Conservation (phyloP, 2,888 invertebrate species). For the Xestia rhomboidea region DNA sequence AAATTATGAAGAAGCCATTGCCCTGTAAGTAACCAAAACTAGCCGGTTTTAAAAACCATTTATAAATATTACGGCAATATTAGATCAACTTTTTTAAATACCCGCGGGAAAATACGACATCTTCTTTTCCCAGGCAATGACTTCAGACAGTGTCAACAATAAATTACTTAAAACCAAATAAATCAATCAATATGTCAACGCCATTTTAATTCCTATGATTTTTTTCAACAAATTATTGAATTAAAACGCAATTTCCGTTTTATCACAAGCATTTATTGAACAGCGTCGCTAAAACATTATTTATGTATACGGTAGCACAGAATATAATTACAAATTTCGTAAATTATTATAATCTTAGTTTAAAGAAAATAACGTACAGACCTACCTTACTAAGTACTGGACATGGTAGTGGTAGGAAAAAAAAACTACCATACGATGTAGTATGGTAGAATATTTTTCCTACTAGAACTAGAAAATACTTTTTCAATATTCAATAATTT, state of each 20-base stretch:
- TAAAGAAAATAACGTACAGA: conserved; percentile 78
- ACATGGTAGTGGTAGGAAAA: conserved; percentile 72
- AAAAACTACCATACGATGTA: conserved; percentile 50
- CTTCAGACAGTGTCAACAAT: neutral
- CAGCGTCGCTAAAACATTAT: conserved; percentile 75
- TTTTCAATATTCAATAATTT: neutral
- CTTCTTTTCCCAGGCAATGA: conserved; percentile 20
- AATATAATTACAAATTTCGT: conserved; percentile 87
- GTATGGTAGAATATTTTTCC: no score
- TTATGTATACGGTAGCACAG: conserved; percentile 85
- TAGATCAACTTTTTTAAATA: neutral
- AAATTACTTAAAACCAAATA: conserved; percentile 35
- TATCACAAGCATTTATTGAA: conserved; percentile 44
- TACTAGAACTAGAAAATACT: neutral
- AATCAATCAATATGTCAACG: conserved; percentile 51
- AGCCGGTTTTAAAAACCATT: neutral
- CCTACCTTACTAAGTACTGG: conserved; percentile 75
- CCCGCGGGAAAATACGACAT: conserved; percentile 18
- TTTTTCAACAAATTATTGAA: conserved; percentile 52
- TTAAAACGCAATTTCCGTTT: conserved; percentile 60
- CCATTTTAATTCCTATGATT: conserved; percentile 54
- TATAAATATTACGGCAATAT: neutral
- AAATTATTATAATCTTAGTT: conserved; percentile 87
- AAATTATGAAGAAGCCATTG: neutral
- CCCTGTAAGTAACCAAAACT: neutral